phyloP scores from a whole-genome alignment of 2,797 vertebrate species.

The Gymnoscopelus microlampas region DNA sequence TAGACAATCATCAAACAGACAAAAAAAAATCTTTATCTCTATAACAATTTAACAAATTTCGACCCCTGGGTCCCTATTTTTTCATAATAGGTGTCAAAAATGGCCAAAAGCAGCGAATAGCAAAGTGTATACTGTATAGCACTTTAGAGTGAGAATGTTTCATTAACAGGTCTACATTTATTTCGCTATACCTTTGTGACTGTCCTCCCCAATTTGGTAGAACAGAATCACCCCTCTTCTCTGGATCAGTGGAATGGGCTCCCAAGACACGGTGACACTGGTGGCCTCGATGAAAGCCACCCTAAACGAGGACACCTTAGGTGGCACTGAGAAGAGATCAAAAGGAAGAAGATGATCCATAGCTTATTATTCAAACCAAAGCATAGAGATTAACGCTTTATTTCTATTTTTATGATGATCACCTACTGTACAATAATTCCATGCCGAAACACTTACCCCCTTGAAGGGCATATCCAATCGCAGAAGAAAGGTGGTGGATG shows the following conservation, averaged over 20 bases:
- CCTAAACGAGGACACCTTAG: slow-evolving; percentile 54
- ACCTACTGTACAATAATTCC: not conserved
- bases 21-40: no score
- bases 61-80: no score
- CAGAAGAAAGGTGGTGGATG: slow-evolving; percentile 52
- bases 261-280: slow-evolving; percentile 70
- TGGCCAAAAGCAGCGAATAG: no score
- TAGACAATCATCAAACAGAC: no score
- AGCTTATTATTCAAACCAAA: not conserved
- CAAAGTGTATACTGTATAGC: no score
- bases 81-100: no score
- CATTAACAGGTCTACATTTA: not conserved
- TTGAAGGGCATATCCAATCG: slow-evolving; percentile 62
- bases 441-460: slow-evolving; percentile 59
- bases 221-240: slow-evolving; percentile 60
- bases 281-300: slow-evolving; percentile 32
- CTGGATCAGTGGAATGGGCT: slow-evolving; percentile 46
- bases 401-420: not conserved
- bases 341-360: slow-evolving; percentile 5
- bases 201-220: slow-evolving; percentile 66
- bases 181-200: slow-evolving; percentile 52
- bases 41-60: no score
- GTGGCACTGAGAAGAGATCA: slow-evolving; percentile 62
- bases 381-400: not conserved
- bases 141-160: no score